phyloP scores from a whole-genome alignment of 2,113 vertebrate species.

The Nycticebus coucang region DNA sequence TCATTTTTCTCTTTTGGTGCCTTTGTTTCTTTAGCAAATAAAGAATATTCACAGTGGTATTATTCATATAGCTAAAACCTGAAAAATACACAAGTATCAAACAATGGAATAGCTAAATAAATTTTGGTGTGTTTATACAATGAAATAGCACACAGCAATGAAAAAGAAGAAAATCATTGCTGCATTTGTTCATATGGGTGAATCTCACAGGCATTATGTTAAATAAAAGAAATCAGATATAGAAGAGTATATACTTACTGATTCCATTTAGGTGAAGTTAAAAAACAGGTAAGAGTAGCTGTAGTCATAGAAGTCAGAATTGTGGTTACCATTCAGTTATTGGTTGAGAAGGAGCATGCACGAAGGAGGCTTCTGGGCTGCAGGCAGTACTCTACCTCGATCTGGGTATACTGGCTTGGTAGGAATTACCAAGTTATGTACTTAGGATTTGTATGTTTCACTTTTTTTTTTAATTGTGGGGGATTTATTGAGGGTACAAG shows the following conservation, averaged over 20 bases:
- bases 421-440: background rate
- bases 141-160: background rate
- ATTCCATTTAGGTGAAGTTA: background rate
- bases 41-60: background rate
- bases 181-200: background rate
- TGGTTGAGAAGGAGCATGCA: background rate
- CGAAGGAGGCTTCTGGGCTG: background rate
- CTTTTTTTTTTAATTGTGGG: too few species aligned
- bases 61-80: background rate
- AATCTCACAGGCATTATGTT: background rate
- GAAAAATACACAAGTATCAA: background rate
- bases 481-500: too few species aligned
- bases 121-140: background rate
- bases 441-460: background rate
- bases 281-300: background rate
- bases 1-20: background rate
- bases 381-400: background rate
- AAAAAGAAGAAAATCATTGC: background rate
- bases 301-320: background rate
- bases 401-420: background rate
- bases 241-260: background rate
- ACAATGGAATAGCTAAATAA: background rate
- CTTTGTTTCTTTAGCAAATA: slow-evolving; percentile 19
- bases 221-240: background rate
- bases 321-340: background rate